A percentile compares a stretch with the other conserved stretches of the same genome.
Evolutionary conservation across 1,140 invertebrate species (phyloP).

Genomic region (Drosophila ironensis): DNA sequence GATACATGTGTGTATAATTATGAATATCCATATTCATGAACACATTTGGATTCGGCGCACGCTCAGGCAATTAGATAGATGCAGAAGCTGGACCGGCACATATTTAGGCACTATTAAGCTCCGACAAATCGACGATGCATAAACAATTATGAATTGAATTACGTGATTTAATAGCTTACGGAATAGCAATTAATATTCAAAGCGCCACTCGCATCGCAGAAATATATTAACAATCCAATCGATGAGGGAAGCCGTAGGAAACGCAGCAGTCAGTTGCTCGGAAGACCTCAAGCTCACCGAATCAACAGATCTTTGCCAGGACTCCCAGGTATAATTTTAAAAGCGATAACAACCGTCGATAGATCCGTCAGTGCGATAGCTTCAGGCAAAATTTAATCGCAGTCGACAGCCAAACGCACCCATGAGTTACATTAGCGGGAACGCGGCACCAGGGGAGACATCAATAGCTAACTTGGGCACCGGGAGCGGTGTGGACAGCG

Average conservation of each 20-base stretch:
- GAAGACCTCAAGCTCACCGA: slow-evolving; percentile 46
- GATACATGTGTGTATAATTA: too few relatives aligned
- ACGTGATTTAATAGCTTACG: slow-evolving; percentile 53
- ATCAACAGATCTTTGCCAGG: background rate
- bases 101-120: slow-evolving; percentile 69
- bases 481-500: background rate
- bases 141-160: slow-evolving; percentile 64
- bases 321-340: slow-evolving; percentile 6
- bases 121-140: slow-evolving; percentile 32
- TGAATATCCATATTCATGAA: too few relatives aligned
- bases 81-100: slow-evolving; percentile 47
- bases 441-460: background rate
- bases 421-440: slow-evolving; percentile 42
- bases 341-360: slow-evolving; percentile 29
- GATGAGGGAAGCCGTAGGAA: slow-evolving; percentile 17
- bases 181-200: slow-evolving; percentile 49
- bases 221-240: slow-evolving; percentile 7
- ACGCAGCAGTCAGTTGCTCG: slow-evolving; percentile 40
- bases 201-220: background rate
- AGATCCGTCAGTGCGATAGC: too few relatives aligned
- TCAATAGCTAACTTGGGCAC: too few relatives aligned
- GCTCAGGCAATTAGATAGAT: slow-evolving; percentile 52
- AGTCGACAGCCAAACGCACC: slow-evolving; percentile 20
- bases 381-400: too few relatives aligned
- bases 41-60: slow-evolving; percentile 46